Evolutionary conservation across 2,113 vertebrate genomes (phyloP), one percentile per base, ranked within the genome.

Genomic region (Oplegnathus fasciatus): DNA sequence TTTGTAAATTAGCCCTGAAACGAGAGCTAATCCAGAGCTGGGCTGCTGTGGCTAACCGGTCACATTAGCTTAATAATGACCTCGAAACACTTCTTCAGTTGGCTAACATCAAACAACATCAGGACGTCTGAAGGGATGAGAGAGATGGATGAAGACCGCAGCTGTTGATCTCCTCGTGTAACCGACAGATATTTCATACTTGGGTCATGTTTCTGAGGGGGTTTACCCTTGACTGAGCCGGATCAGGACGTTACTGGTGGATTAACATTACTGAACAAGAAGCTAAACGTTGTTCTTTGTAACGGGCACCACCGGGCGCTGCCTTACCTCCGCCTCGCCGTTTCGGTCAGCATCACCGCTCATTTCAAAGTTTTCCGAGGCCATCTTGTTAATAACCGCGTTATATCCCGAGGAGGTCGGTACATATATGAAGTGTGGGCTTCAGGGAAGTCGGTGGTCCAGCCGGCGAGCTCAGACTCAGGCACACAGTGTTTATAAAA

Each of bases 351-450:
- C 84, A 74, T 73, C 88, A 14, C 94, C 93, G 87, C 94, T 94
- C 91, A 96, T 90, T 68, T 95, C 94, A 24, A 95, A 50, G 62
- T 62, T 48, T 32, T 94, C 95, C 18, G 88, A 61, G 4, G 91
- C 86, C 95, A 95, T 92, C 4, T 67, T 52, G 24, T 3, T 5
- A 1, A 52, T 32, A 22, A 30, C 20, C 1, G 34, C 13, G 46
- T 15, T 15, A 0, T 14, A 18, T 8, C n/a, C 28, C 1, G 42
- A 18, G 18, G 1, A 20, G 9, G n/a, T 24, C 6, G 14, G 1
- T 83, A 37, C 44, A 1, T 60, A 58, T 14, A 22, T 7, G 34
- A 4, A 1, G 22, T 1, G 77, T 13, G 54, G 17, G 26, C 7
- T 65, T 11, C 2, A 18, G 26, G 15, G 3, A 26, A 44, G 28